These are phyloP conservation scores for Orthosia gothica DNA, from an alignment of 2,888 invertebrate species.

Conservation along the genomic window DNA sequence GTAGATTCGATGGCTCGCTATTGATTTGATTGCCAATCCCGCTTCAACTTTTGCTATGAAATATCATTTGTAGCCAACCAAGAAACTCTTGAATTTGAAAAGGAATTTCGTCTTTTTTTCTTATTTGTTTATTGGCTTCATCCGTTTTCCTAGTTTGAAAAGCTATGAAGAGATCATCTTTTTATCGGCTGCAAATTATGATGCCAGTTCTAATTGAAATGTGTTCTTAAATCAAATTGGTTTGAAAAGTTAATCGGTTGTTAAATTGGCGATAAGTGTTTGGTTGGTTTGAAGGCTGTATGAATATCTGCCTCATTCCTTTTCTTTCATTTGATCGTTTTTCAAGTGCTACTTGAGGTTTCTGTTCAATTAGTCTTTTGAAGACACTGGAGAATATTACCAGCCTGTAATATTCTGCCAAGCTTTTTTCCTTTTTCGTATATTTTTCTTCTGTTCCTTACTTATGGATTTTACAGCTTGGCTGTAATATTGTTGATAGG, in stretches of 20 bases:
- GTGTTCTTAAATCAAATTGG: slow-evolving; percentile 28
- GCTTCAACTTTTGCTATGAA: slow-evolving; percentile 66
- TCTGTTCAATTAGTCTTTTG: slow-evolving; percentile 21
- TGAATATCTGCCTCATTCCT: not conserved
- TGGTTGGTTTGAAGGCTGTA: not conserved
- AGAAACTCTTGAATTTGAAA: slow-evolving; percentile 30
- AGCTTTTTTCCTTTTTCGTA: not conserved
- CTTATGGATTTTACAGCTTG: not conserved
- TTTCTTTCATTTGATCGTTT: slow-evolving; percentile 17
- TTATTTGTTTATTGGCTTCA: slow-evolving; percentile 37
- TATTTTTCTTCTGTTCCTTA: slow-evolving; percentile 1
- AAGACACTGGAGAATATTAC: slow-evolving; percentile 11
- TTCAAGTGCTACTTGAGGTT: slow-evolving; percentile 8
- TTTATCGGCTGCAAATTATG: slow-evolving; percentile 28
- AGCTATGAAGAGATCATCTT: slow-evolving; percentile 6
- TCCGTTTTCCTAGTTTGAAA: slow-evolving; percentile 27
- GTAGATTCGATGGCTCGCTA: slow-evolving; percentile 71
- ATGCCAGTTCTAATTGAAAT: slow-evolving; percentile 4
- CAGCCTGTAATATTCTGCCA: not conserved
- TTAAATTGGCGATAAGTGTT: slow-evolving; percentile 24
- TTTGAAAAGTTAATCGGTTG: slow-evolving; percentile 7
- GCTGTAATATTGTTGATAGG: slow-evolving; percentile 1
- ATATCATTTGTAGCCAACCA: slow-evolving; percentile 63
- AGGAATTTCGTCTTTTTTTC: slow-evolving; percentile 11
- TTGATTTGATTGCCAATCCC: slow-evolving; percentile 76